Percentiles rank a stretch among this genome's conserved stretches.
Evolutionary conservation across 2,888 invertebrate species (phyloP).

Genomic region (Drosophila bunnanda): DNA sequence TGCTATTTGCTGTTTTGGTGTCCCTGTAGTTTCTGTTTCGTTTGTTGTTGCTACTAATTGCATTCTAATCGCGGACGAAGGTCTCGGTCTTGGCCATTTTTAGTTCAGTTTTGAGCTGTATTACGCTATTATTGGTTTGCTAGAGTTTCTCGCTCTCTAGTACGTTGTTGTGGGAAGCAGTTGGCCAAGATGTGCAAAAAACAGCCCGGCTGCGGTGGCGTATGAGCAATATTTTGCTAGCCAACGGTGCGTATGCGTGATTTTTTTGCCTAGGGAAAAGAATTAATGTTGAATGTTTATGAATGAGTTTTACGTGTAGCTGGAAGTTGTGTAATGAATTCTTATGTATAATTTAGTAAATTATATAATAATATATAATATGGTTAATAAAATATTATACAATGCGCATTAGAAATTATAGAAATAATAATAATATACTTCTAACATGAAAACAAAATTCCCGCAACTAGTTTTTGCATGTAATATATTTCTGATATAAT

Average conservation of each 20-base stretch:
- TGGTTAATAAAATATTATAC: not conserved
- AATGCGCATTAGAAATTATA: not conserved
- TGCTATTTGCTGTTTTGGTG: constrained; percentile 8
- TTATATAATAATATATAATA: not conserved
- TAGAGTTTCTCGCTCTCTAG: not conserved
- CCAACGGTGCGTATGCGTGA: constrained; percentile 14
- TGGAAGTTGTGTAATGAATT: too few species aligned
- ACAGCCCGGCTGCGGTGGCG: not conserved
- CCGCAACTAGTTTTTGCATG: not conserved
- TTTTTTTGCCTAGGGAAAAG: not conserved
- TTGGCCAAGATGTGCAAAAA: constrained; percentile 58
- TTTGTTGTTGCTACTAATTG: constrained; percentile 66
- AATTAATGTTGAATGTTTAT: not conserved
- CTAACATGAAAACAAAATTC: not conserved
- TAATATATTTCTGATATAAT: not conserved
- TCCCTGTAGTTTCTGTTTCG: constrained; percentile 33
- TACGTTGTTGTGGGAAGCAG: constrained; percentile 64
- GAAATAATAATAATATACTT: not conserved
- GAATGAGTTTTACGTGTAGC: not conserved
- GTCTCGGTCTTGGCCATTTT: constrained; percentile 66
- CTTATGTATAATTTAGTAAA: too few species aligned
- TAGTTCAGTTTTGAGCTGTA: constrained; percentile 24
- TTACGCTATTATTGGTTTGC: constrained; percentile 1
- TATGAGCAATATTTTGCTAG: constrained; percentile 7
- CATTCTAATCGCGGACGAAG: constrained; percentile 76